A percentile compares a stretch with the other conserved stretches of the same genome.
Conservation (phyloP, 2,888 invertebrate genomes). For the Stictocephala bisonia region DNA sequence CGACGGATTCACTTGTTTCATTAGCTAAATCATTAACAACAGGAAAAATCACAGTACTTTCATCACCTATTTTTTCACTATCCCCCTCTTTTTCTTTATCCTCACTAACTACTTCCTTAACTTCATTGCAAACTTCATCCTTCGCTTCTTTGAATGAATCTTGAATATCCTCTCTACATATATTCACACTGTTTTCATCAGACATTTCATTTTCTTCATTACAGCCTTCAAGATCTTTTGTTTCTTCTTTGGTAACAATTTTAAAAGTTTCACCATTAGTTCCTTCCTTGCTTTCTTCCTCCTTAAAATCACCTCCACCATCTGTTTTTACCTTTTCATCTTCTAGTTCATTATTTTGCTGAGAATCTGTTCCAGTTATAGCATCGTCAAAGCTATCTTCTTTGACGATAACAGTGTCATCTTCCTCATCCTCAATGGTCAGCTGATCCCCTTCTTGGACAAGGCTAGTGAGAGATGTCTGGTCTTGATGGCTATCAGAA, state of each 20-base stretch:
- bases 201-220: conserved; percentile 52
- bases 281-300: neutral
- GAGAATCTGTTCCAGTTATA: neutral
- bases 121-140: conserved; percentile 38
- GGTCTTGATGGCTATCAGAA: too few species aligned
- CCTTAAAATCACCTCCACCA: too few species aligned
- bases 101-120: conserved; percentile 50
- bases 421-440: conserved; percentile 9
- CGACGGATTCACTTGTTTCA: conserved; percentile 57
- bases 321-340: too few species aligned
- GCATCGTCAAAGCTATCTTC: conserved; percentile 32
- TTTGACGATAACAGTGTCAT: conserved; percentile 22
- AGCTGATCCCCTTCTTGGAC: conserved; percentile 8
- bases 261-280: neutral
- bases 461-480: too few species aligned
- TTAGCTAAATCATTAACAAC: conserved; percentile 48
- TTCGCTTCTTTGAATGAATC: conserved; percentile 33
- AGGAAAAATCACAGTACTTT: conserved; percentile 51
- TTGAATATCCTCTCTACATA: conserved; percentile 1
- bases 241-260: neutral
- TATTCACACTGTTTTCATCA: conserved; percentile 26
- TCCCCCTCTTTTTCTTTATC: conserved; percentile 65
- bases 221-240: neutral
- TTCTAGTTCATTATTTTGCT: too few species aligned
- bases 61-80: conserved; percentile 61